A percentile compares a stretch with the other conserved stretches of the same genome.
phyloP scores from a whole-genome alignment of 2,113 vertebrate genomes.

The Mirounga angustirostris region DNA sequence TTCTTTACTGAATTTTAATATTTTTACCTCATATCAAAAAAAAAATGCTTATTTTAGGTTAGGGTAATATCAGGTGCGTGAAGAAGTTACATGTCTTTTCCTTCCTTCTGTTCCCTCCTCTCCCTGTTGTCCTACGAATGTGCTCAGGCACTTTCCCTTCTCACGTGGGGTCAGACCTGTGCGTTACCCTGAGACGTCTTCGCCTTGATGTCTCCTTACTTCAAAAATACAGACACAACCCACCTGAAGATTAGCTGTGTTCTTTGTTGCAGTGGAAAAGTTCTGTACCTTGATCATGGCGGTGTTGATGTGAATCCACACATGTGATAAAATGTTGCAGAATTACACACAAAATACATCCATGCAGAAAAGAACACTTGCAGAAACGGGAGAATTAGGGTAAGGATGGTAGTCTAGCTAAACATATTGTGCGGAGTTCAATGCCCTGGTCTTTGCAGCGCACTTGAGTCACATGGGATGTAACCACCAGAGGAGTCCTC shows the following conservation, averaged over 20 bases:
- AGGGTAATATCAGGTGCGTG: neutral
- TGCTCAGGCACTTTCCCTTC: neutral
- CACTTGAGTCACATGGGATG: rapidly evolving
- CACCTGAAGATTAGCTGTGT: neutral
- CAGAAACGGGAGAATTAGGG: neutral
- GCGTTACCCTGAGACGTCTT: neutral
- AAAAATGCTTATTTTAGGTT: neutral
- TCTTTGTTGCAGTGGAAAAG: rapidly evolving
- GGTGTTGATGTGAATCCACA: neutral
- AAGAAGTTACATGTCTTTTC: too few species aligned
- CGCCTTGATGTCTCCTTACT: too few species aligned
- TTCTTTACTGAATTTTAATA: neutral
- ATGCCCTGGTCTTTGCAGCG: neutral
- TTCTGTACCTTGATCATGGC: neutral
- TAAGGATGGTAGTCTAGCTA: rapidly evolving
- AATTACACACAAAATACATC: rapidly evolving
- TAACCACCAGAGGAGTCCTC: rapidly evolving
- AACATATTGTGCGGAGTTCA: rapidly evolving
- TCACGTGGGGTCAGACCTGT: rapidly evolving
- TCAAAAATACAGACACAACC: too few species aligned
- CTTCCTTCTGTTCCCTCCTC: rapidly evolving
- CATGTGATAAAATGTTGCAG: rapidly evolving
- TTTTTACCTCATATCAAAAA: neutral
- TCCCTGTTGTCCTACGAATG: rapidly evolving
- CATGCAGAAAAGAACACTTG: neutral